phyloP scores from a whole-genome alignment of 2,797 vertebrate genomes.

The Setipinna tenuifilis region DNA sequence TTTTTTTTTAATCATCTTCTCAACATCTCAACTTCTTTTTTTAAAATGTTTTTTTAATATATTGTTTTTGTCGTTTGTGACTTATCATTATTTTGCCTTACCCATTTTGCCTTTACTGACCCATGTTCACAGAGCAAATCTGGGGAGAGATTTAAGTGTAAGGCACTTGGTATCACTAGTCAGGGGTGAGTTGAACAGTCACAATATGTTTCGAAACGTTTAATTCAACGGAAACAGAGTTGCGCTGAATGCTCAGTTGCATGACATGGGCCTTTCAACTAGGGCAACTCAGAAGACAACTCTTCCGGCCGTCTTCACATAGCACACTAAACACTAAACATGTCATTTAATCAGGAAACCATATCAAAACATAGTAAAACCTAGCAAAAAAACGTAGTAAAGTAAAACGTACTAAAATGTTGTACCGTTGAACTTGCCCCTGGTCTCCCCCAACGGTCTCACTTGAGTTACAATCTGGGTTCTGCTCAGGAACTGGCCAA shows the following conservation, averaged over 20 bases:
- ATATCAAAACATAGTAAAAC: too few relatives aligned
- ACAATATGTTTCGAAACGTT: neutral
- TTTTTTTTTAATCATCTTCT: neutral
- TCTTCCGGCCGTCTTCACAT: too few relatives aligned
- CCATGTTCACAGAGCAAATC: neutral
- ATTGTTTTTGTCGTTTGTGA: neutral
- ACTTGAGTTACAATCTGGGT: neutral
- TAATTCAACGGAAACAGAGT: too few relatives aligned
- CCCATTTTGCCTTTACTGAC: conserved; percentile 9
- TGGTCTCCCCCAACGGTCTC: neutral
- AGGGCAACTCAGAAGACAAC: too few relatives aligned
- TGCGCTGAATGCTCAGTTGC: too few relatives aligned
- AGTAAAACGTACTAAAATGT: too few relatives aligned
- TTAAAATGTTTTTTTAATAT: neutral
- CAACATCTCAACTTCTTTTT: neutral
- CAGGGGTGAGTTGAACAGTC: too few relatives aligned
- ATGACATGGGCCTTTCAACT: too few relatives aligned
- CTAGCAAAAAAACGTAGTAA: too few relatives aligned
- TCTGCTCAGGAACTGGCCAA: neutral
- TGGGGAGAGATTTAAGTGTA: neutral
- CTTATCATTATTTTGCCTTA: conserved; percentile 8
- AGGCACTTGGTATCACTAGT: neutral
- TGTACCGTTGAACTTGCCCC: too few relatives aligned
- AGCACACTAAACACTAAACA: too few relatives aligned
- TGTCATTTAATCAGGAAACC: too few relatives aligned